Base-by-base conservation (phyloP, 2,888 invertebrate species). In the Epinotia demarniana region DNA sequence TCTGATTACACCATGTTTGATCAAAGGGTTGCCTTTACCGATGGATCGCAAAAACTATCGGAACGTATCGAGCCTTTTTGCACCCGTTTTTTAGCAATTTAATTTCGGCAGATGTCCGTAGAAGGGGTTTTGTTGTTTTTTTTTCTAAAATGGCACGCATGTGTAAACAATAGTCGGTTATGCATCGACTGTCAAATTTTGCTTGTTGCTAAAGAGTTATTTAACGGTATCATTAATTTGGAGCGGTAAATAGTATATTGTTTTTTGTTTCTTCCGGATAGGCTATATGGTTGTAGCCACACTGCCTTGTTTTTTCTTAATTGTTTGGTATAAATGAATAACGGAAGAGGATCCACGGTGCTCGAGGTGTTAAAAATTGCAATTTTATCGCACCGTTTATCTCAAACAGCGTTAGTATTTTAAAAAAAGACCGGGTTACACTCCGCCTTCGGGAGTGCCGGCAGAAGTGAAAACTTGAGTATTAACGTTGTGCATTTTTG, bases 71-170 rank as follows among this genome's bases (percentile, higher is more conserved):
- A 39, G 43, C 64, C 85, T 91, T 92, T 92, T 92, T 92, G 92
- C 92, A 88, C 87, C 91, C 87, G 82, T 90, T 91, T 93, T 92
- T 92, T 87, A 92, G 90, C 92, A 92, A 93, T 92, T 92, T 89
- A 91, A 92, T 92, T 93, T 92, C 89, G 91, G 92, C 94, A 94
- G 94, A 93, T 94, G 94, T 91, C 92, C 89, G 86, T 90, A 91
- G 89, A 93, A 92, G 92, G 92, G 93, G 92, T 93, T 93, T 91
- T 89, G 91, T 39, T 91, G 83, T 83, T 85, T 86, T 88, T 53
- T 80, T 78, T 80, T 84, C 89, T 91, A 91, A 92, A 92, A 89
- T 86, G 80, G 87, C 87, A 86, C 85, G 86, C 87, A 87, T 89
- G 78, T 85, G 89, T 90, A 92, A 91, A 92, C 91, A 92, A 92